Conservation (phyloP, 2,888 invertebrate species). For the Trisateles emortualis region DNA sequence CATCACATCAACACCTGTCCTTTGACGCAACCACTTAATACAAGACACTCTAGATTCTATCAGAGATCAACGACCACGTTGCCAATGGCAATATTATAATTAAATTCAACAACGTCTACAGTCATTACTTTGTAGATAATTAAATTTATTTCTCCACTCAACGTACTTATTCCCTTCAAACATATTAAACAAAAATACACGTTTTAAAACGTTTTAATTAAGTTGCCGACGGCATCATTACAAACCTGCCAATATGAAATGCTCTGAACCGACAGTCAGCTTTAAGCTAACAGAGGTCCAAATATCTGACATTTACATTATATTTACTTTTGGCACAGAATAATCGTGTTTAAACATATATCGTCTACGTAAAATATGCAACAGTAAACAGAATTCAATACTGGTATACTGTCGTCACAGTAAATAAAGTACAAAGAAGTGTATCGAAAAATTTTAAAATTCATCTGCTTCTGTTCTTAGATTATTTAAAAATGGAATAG, state of each 20-base stretch:
- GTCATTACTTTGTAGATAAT: neutral
- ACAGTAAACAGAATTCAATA: constrained; percentile 31
- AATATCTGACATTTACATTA: neutral
- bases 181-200: neutral
- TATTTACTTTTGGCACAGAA: constrained; percentile 1
- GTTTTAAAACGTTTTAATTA: constrained; percentile 1
- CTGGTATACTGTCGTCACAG: constrained; percentile 11
- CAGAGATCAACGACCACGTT: neutral
- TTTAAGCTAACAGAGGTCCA: neutral
- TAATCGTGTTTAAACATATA: constrained; percentile 9
- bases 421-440: constrained; percentile 27
- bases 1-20: too few relatives aligned
- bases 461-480: constrained; percentile 33
- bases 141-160: neutral
- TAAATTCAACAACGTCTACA: neutral
- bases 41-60: too few relatives aligned
- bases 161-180: neutral
- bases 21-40: too few relatives aligned
- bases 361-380: constrained; percentile 25
- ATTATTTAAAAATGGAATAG: constrained; percentile 21
- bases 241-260: neutral
- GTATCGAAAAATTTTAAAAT: constrained; percentile 52
- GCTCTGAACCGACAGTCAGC: neutral
- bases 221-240: neutral
- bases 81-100: neutral